These are phyloP conservation scores for Xiphophorus hellerii DNA, from an alignment of 2,113 vertebrate genomes.

Conservation along the genomic window DNA sequence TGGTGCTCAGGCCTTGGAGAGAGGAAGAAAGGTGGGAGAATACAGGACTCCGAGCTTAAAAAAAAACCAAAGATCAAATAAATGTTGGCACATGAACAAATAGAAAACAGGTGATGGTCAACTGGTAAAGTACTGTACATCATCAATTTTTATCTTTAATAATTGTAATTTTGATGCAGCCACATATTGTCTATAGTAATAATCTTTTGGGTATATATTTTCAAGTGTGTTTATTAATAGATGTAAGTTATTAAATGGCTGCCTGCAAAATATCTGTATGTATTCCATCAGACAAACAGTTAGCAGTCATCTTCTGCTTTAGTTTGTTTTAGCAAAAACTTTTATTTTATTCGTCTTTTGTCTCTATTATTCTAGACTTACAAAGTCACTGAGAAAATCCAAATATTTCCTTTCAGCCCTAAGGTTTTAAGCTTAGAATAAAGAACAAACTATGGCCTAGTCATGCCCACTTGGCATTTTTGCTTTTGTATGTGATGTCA, in stretches of 20 bases:
- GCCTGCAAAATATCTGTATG: background rate
- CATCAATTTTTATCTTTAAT: too few species aligned
- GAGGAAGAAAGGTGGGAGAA: constrained; percentile 95
- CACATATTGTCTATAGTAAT: background rate
- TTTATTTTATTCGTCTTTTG: constrained; percentile 52
- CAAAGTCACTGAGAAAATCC: constrained; percentile 61
- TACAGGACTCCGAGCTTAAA: constrained; percentile 90
- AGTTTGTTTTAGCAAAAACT: constrained; percentile 30
- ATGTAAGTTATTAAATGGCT: background rate
- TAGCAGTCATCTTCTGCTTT: background rate
- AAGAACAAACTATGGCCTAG: constrained; percentile 53
- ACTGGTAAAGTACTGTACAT: background rate
- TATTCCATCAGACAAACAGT: constrained; percentile 6
- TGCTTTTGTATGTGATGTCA: constrained; percentile 75
- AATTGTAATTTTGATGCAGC: background rate
- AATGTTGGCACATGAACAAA: background rate
- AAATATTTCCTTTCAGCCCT: constrained; percentile 65
- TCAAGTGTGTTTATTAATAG: background rate
- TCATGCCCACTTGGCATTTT: constrained; percentile 77
- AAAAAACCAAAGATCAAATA: constrained; percentile 17
- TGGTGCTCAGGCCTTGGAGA: constrained; percentile 94
- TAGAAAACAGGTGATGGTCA: background rate
- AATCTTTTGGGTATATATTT: background rate
- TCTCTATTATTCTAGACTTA: constrained; percentile 47
- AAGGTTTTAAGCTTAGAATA: constrained; percentile 49